Evolutionary conservation across 2,113 vertebrate species (phyloP).

Genomic region (Macquaria australasica): DNA sequence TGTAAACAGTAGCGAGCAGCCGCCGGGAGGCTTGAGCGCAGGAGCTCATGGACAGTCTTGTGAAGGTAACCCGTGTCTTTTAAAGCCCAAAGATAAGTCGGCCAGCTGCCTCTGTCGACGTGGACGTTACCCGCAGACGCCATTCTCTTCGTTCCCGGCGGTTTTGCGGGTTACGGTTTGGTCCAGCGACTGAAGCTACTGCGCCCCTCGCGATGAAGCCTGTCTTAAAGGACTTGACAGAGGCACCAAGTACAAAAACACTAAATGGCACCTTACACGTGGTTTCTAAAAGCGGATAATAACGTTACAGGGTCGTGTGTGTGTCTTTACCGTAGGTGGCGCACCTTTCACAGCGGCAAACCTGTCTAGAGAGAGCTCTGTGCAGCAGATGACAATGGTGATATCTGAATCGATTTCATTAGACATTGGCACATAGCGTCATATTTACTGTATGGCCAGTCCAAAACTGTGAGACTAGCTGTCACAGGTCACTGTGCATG

Average conservation of each 20-base stretch:
- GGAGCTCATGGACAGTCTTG: conserved; percentile 69
- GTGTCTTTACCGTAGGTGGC: background rate
- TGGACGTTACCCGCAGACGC: background rate
- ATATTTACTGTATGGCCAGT: no score
- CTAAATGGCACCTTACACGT: background rate
- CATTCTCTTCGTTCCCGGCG: background rate
- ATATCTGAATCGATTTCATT: no score
- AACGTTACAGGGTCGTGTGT: background rate
- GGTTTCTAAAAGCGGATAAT: background rate
- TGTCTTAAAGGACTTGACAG: background rate
- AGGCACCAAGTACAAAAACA: background rate
- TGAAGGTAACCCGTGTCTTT: conserved; percentile 71
- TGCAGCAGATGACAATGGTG: no score
- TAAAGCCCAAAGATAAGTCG: background rate
- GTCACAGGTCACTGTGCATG: background rate
- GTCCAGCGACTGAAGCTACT: no score
- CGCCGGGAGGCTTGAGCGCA: background rate
- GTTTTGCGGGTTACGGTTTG: background rate
- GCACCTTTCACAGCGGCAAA: background rate
- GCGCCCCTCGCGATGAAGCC: background rate
- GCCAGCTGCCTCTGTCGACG: background rate
- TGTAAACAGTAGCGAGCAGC: conserved; percentile 60
- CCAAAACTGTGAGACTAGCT: background rate
- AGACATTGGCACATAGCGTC: no score
- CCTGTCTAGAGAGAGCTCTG: background rate